Conservation (phyloP, 2,888 invertebrate genomes). For the Drosophila tanythrix region DNA sequence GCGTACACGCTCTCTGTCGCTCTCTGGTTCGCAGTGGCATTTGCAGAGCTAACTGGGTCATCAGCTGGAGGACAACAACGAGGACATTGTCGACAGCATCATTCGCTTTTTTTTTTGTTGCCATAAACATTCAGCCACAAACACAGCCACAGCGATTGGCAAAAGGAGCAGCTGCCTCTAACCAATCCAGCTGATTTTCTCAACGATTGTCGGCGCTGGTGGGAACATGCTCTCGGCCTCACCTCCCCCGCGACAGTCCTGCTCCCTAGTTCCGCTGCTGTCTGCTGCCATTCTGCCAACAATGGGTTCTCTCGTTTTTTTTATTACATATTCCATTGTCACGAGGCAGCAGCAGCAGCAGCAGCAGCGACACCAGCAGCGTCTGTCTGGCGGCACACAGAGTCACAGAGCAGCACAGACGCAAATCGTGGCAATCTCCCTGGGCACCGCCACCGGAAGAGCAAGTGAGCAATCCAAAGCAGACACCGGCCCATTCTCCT, state of each 20-base stretch:
- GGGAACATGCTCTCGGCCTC: neutral
- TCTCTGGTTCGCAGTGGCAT: neutral
- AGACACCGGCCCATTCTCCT: neutral
- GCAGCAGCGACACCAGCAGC: slow-evolving; percentile 28
- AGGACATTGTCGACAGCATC: slow-evolving; percentile 33
- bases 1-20: neutral
- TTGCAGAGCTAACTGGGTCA: slow-evolving; percentile 59
- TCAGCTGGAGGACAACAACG: slow-evolving; percentile 35
- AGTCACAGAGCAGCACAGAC: slow-evolving; percentile 7
- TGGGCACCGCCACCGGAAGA: slow-evolving; percentile 40
- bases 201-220: slow-evolving; percentile 5
- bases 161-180: slow-evolving; percentile 32
- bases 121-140: slow-evolving; percentile 51
- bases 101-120: slow-evolving; percentile 38
- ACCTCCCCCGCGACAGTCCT: neutral
- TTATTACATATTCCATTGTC: slow-evolving; percentile 70
- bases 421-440: slow-evolving; percentile 33
- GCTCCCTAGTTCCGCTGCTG: slow-evolving; percentile 19
- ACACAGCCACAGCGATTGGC: slow-evolving; percentile 44
- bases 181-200: slow-evolving; percentile 23
- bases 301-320: slow-evolving; percentile 30
- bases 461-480: slow-evolving; percentile 71
- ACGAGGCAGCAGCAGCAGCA: slow-evolving; percentile 31
- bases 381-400: slow-evolving; percentile 50
- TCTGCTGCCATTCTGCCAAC: slow-evolving; percentile 23